Conservation (phyloP, 2,888 invertebrate species). For the Synanthedon formicaeformis region DNA sequence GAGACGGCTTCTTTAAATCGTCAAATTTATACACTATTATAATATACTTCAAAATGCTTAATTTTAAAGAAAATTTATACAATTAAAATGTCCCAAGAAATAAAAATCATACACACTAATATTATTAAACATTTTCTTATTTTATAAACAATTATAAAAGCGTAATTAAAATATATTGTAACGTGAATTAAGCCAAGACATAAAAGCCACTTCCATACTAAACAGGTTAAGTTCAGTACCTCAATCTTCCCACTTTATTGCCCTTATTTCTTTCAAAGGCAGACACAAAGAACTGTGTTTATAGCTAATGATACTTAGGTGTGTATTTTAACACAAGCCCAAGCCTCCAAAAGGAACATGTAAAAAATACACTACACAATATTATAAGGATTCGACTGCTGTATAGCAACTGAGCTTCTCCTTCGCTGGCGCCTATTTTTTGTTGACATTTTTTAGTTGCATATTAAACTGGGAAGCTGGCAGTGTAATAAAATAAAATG, state of each 20-base stretch:
- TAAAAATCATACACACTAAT: no score
- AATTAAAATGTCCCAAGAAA: no score
- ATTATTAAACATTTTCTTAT: no score
- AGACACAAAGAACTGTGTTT: slow-evolving; percentile 66
- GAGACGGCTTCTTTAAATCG: slow-evolving; percentile 27
- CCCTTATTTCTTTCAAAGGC: slow-evolving; percentile 56
- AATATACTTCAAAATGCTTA: no score
- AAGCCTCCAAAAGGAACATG: slow-evolving; percentile 42
- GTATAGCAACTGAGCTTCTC: slow-evolving; percentile 35
- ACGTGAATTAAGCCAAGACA: not conserved
- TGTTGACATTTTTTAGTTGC: slow-evolving; percentile 53
- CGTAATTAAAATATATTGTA: no score
- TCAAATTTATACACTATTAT: not conserved
- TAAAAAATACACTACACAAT: slow-evolving; percentile 59
- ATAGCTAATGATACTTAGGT: slow-evolving; percentile 69
- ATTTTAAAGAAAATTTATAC: no score
- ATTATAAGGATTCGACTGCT: slow-evolving; percentile 51
- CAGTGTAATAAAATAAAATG: slow-evolving; percentile 64
- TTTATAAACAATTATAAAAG: no score
- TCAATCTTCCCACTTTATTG: slow-evolving; percentile 56
- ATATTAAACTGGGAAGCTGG: slow-evolving; percentile 51
- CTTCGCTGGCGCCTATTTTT: slow-evolving; percentile 66
- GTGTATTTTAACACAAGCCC: slow-evolving; percentile 68
- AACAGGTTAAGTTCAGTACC: slow-evolving; percentile 32
- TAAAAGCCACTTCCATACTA: slow-evolving; percentile 29